Evolutionary conservation across 1,140 invertebrate genomes (phyloP), one percentile per base, ranked within the genome.

Genomic region (Drosophila erecta): DNA sequence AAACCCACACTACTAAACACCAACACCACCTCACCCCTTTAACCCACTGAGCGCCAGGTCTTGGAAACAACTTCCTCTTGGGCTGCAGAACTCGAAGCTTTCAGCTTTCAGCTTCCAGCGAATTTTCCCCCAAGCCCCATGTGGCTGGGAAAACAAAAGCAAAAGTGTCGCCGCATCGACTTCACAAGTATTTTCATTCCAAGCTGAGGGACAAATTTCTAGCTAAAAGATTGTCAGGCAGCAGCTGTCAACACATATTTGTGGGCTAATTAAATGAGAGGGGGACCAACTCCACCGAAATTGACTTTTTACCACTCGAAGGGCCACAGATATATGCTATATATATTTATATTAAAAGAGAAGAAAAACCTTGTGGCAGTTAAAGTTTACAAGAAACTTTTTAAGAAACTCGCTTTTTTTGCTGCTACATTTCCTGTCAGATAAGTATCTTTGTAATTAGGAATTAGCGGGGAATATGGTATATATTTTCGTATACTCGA

Each of bases 201-300:
- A 54, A 78, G 74, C 69, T 57, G 46, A 53, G 57, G 53, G 15
- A 71, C 54, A 51, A 76, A 74, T 81, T 86, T 86, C 81, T 64
- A 75, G 78, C 79, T 86, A 86, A 86, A 86, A 71, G 64, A 77
- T 80, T 64, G 37, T 53, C 78, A 46, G 20, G 74, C 73, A 81
- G 78, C 79, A 74, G 79, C 76, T 61, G 66, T 67, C 49, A 67
- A 70, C 62, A 67, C 66, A 70, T 54, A 54, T 70, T 70, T 70
- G 66, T 55, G 46, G 33, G 62, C 62, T 70, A 70, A 70, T 70
- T 66, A 67, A 67, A 67, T 51, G 64, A 64, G 43, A 37, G 38
- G 58, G 40, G 59, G 24, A n/a, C 14, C 6, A 41, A 41, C 58
- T 66, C 46, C 58, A 64, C 37, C 59, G 46, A 67, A 67, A 67